phyloP scores from a whole-genome alignment of 2,797 vertebrate genomes.

The Alcedo quadribrachys region DNA sequence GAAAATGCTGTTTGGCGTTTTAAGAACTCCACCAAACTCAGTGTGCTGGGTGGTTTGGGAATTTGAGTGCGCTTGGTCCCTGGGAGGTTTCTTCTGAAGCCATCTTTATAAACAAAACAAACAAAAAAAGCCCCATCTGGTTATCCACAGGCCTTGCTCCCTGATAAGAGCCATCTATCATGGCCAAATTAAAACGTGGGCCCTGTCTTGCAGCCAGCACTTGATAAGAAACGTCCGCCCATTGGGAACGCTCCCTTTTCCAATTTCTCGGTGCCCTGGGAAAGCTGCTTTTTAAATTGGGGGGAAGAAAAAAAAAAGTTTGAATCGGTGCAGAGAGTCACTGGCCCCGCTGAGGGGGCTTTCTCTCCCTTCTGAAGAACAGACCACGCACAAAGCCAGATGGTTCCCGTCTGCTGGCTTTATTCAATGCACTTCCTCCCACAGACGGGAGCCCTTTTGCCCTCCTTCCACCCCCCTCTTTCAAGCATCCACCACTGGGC shows the following conservation, averaged over 20 bases:
- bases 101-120: not conserved
- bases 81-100: not conserved
- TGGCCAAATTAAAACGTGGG: not conserved
- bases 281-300: slow-evolving; percentile 68
- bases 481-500: slow-evolving; percentile 75
- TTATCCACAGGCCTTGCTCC: not conserved
- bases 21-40: not conserved
- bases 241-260: slow-evolving; percentile 2
- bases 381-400: slow-evolving; percentile 89
- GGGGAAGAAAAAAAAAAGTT: not conserved
- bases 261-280: slow-evolving; percentile 66
- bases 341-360: slow-evolving; percentile 76
- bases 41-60: not conserved
- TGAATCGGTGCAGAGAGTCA: slow-evolving; percentile 76
- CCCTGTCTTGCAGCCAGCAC: not conserved
- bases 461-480: slow-evolving; percentile 67
- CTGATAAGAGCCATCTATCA: slow-evolving; percentile 12
- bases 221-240: not conserved
- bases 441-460: slow-evolving; percentile 82
- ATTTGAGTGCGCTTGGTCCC: not conserved
- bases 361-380: slow-evolving; percentile 80
- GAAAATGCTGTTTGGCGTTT: not conserved
- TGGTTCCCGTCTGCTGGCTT: slow-evolving; percentile 96
- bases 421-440: slow-evolving; percentile 93
- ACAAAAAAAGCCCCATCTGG: not conserved